Base-by-base conservation (phyloP, 2,113 vertebrate species). In the Hemicordylus capensis region DNA sequence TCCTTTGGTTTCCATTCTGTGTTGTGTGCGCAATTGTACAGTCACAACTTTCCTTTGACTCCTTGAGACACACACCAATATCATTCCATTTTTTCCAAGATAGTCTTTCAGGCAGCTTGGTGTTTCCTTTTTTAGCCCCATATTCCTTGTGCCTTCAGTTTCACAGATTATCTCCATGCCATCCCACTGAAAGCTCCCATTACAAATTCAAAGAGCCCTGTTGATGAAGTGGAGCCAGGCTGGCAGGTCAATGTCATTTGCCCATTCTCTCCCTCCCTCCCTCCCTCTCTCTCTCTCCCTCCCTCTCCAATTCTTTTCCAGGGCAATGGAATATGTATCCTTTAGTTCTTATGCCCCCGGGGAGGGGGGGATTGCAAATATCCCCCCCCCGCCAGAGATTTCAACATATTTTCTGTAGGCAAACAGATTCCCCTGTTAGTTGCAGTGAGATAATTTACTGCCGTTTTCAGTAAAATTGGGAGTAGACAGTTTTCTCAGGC, bases 31-130 rank as follows among this genome's bases (percentile, higher is more conserved):
- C 89, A 61, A 46, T 56, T 87, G 92, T 88, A 85, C 92, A 93
- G 90, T 93, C 93, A 91, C 85, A 91, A 92, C 84, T 93, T 79
- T 48, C 92, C 91, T 93, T 95, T 95, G 94, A 89, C 89, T 93
- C 88, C 95, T 95, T 14, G 15, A 90, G 93, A 95, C 93, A 94
- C 93, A 93, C 92, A 88, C 94, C 90, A 90, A 88, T 95, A 94
- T 93, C 86, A 88, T 93, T 95, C 93, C 89, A 92, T 95, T 95
- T 95, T 95, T 94, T 95, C 92, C 94, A 91, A 94, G 91, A 92
- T 92, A 89, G 85, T 94, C 94, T 96, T 95, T 94, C 93, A 90
- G 90, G 92, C 91, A 92, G 82, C 93, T 94, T 90, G 77, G 77
- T 90, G 61, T 92, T 93, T 93, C 94, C 95, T 94, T 94, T 95